Base-by-base conservation (phyloP, 2,113 vertebrate species). In the Sceloporus tristichus region DNA sequence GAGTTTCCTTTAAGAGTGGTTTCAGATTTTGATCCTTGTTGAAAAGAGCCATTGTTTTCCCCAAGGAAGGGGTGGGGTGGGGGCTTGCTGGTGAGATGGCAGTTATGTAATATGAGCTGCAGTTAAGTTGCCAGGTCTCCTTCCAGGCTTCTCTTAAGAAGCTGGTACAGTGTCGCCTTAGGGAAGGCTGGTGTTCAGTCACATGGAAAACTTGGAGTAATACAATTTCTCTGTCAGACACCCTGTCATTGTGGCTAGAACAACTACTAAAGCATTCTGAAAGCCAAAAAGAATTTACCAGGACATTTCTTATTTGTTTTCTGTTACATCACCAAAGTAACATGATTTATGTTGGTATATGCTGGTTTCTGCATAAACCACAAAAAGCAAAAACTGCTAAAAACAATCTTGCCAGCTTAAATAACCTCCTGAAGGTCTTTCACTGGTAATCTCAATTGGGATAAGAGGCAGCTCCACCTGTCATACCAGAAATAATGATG, bases 1-100 rank as follows among this genome's bases (percentile, higher is more conserved):
- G 9, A 54, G 18, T 21, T 42, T 78, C 62, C 13, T 29, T 56
- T 19, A 13, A n/a, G 34, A 21, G 21, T 5, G 1, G 42, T 29
- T 70, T 77, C 42, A 11, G 42, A 16, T 56, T 77, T 76, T 34
- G 40, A 25, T n/a, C 74, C 3, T 14, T 78, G 34, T 73, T 76
- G 85, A 89, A 82, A 62, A 76, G 78, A 77, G 34, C 19, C 62
- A n/a, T 86, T 86, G 84, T 86, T 77, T 80, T 25, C 38, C 53
- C 53, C 13, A 48, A 10, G 16, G 53, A 9, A 10, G 8, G 8
- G 68, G 16, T 56, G n/a, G 21, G 29, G 16, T 56, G 29, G 2
- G 38, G 29, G 14, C 10, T 0, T 85, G 21, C 2, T 8, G 10
- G n/a, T 53, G 1, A 59, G 3, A 14, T 59, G 56, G 21, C 53